Base-by-base conservation (phyloP, 2,797 vertebrate genomes). In the Carduelis carduelis region DNA sequence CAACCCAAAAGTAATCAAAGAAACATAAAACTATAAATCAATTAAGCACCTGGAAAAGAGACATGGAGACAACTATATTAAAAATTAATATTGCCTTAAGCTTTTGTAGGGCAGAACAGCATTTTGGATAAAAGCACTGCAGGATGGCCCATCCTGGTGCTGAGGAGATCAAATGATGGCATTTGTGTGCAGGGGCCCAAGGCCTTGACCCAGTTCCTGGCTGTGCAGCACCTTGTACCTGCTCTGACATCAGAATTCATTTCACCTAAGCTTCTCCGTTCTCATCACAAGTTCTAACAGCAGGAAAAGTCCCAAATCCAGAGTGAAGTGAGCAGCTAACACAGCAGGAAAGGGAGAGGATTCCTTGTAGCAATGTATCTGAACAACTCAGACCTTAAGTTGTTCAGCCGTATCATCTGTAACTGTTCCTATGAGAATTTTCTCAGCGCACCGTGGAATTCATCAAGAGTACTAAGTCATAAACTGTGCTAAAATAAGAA, bases 21-120 rank as follows among this genome's bases (percentile, higher is more conserved):
- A 78, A 88, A 89, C 56, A 55, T 39, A 74, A 83, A 91, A 90
- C 59, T 21, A 85, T 70, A 72, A 88, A 93, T 59, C 52, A 59
- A 76, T 78, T 75, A 88, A 80, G n/a, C 8, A 39, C 32, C 13
- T 84, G 52, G n/a, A 75, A 59, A 91, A 65, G 35, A 76, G 47
- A 85, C 30, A 59, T 2, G 13, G 60, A 84, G 63, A 66, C 57
- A 41, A 68, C 0, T 1, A 16, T 13, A 92, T 72, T 70, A 95
- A 95, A 91, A 93, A 82, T 88, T 89, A 64, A 41, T 60, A 78
- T n/a, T 37, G 53, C 24, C 13, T 21, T 55, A 47, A 65, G 50
- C 57, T 22, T 32, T 70, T 34, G n/a, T 21, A 44, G 52, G 74
- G 70, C 49, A 82, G 43, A 66, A 55, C 3, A 49, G 30, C 49